Evolutionary conservation across 2,888 invertebrate genomes (phyloP), one percentile per base, ranked within the genome.

Genomic region (Drosophila nigricruria): DNA sequence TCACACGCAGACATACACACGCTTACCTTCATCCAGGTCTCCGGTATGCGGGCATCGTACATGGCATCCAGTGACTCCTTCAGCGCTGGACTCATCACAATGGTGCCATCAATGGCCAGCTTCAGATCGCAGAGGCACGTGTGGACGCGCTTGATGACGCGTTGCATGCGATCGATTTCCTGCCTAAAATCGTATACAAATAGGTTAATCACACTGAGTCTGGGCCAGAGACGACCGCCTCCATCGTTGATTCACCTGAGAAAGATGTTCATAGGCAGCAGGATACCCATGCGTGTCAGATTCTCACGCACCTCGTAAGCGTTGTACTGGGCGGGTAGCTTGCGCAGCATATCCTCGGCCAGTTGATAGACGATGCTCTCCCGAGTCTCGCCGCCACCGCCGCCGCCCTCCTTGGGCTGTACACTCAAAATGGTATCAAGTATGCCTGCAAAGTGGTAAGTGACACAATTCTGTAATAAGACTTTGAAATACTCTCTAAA

Each of bases 181-280:
- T 96, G 96, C 68, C 96, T 95, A 88, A 27, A 47, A 62, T 45
- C 23, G 36, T 49, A 69, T 45, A 45, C 43, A 27, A 54, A 23
- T 54, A 56, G 20, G 45, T 47, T 69, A 66, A 56, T 66, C 32
- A 45, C 25, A 40, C 20, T 18, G 20, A 9, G 25, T 20, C 18
- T 8, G 18, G n/a, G 27, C 40, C 40, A 18, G n/a, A 25, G 3
- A 18, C 1, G 3, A 18, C 2, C 9, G 27, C 5, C 1, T 0
- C 20, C 12, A 2, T 1, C 10, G 27, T 23, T 18, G 14, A 38
- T 38, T 57, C 72, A 94, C 95, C 95, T 94, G 60, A 99, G 94
- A 93, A 99, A 98, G 88, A 99, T 99, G 91, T 98, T 98, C 97
- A 99, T 98, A 0, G 99, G 98, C 58, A 98, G 94, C 62, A 99